Evolutionary conservation across 2,797 vertebrate genomes (phyloP), one percentile per base, ranked within the genome.

Genomic region (Chromobotia macracanthus): DNA sequence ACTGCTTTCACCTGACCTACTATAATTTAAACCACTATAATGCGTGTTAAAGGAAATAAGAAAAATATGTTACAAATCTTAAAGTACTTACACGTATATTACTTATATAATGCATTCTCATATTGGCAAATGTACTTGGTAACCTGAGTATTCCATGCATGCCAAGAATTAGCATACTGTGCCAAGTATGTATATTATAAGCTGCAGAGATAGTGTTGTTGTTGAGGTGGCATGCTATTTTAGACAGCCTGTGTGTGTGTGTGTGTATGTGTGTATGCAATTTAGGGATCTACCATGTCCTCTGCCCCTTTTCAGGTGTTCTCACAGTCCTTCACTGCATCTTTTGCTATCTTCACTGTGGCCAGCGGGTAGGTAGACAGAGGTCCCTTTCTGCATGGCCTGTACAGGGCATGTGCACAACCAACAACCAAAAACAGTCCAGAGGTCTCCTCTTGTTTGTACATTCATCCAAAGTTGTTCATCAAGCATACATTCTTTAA

Each of bases 321-420:
- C 91, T 93, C 93, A 90, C 92, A 94, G 91, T 94, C 95, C 90
- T 94, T 93, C 92, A 94, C 91, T 87, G 94, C 94, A 88, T 93
- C 89, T 87, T 95, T 93, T 93, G 89, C 92, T 84, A 90, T 95
- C 91, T 94, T 93, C 92, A 91, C 73, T 87, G 90, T 95, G 90
- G 89, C 90, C 85, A 93, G 88, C 90, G 94, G 94, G 95, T 95
- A 94, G 91, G 94, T 94, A 87, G 85, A 84, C 84, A 55, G 87
- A 87, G 91, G 89, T 90, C 89, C 86, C 89, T 87, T 87, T 87
- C 88, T 94, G 92, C 92, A 93, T 94, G 93, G 89, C 87, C 91
- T 90, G 90, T 89, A 89, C 88, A 87, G 87, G 91, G 91, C 91
- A 94, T 93, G 92, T 90, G 88, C 85, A 83, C 89, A 82, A 84